These are phyloP conservation scores for Polymixis flavicincta DNA, from an alignment of 2,888 invertebrate species.

Conservation along the genomic window DNA sequence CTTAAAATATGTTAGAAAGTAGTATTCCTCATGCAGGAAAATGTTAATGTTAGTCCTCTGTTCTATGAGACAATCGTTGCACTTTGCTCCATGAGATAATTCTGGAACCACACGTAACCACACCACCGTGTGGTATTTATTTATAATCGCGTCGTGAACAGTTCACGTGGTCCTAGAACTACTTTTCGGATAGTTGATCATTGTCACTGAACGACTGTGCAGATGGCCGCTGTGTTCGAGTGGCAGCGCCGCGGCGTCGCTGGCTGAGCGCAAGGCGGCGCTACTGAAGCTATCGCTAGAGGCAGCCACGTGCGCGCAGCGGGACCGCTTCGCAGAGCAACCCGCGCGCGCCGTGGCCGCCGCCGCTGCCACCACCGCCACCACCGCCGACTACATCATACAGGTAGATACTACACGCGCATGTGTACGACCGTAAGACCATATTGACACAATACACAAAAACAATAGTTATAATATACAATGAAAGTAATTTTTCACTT, in stretches of 20 bases:
- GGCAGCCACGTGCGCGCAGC: constrained; percentile 97
- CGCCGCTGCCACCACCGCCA: constrained; percentile 94
- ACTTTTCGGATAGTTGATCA: not conserved
- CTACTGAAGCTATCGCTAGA: constrained; percentile 95
- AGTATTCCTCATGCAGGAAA: not conserved
- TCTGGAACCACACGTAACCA: not conserved
- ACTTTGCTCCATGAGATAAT: not conserved
- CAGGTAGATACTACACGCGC: constrained; percentile 87
- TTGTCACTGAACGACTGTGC: constrained; percentile 10
- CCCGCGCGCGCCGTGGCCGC: constrained; percentile 94
- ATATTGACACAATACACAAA: too few species aligned
- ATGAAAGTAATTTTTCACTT: too few species aligned
- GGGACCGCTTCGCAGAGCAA: constrained; percentile 96
- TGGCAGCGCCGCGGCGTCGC: constrained; percentile 69
- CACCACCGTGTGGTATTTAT: not conserved
- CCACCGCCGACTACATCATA: constrained; percentile 96
- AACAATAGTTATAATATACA: too few species aligned
- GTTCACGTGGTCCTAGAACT: too few species aligned
- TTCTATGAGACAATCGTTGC: not conserved
- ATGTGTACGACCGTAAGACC: constrained; percentile 50
- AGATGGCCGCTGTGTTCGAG: constrained; percentile 66
- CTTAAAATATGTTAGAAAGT: too few species aligned
- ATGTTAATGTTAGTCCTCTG: not conserved
- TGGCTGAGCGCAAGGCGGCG: constrained; percentile 87
- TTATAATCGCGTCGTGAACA: too few species aligned